Base-by-base conservation (phyloP, 2,113 vertebrate genomes). In the Sinocyclocheilus anshuiensis region DNA sequence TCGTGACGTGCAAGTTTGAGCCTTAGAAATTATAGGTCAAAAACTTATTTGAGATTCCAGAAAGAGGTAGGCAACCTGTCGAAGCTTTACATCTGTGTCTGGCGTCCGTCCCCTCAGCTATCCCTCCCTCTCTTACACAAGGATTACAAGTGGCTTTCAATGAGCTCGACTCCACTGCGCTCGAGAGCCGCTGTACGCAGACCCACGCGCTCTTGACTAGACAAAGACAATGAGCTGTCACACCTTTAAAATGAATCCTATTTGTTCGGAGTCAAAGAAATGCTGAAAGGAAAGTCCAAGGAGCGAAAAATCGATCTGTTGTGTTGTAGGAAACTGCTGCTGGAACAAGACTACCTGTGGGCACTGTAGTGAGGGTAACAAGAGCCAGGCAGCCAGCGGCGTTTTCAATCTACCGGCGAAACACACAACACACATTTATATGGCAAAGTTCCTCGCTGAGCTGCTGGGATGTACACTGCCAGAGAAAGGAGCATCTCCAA, bases 391-490 rank as follows among this genome's bases (percentile, higher is more conserved):
- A 61, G n/a, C 45, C 16, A 33, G 75, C 48, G 20, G 65, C 67
- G 55, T 53, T 29, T 36, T 61, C 78, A 65, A 18, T 36, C 77
- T 45, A 48, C n/a, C 57, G 85, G 83, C 55, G 67, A 55, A 84
- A 85, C 63, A 20, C 76, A 61, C 57, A 87, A 84, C 80, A 48
- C 76, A 74, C 33, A 78, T 50, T 89, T 93, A 61, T 91, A 96
- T 96, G 95, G 96, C 96, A 93, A 97, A 96, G 95, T 96, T 97
- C 93, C 94, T 97, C 79, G 90, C 95, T 22, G 96, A 95, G 90
- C 92, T 96, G 74, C 92, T 96, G 92, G 95, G 95, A 90, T 96
- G 96, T 91, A 92, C 94, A 26, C 89, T 97, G 93, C 94, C 93
- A 82, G 91, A 93, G 90, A 96, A 96, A 89, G 92, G 94, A 90